Evolutionary conservation across 2,888 invertebrate genomes (phyloP), one percentile per base, ranked within the genome.

Genomic region (Bursaphelenchus okinawaensis): DNA sequence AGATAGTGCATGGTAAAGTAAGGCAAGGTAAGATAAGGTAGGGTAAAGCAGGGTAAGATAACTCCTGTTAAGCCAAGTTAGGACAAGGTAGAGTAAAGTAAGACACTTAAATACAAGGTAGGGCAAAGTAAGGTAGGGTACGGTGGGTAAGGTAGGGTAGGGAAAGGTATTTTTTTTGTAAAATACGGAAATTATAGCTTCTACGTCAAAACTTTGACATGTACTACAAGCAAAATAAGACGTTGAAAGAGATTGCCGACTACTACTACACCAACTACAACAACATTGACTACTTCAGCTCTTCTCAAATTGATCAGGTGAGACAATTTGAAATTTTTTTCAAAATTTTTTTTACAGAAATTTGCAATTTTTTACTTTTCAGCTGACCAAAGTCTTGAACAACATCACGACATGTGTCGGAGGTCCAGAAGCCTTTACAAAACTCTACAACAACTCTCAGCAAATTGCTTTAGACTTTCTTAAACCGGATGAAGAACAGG

Each of bases 241-340:
- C 60, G 20, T 20, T 29, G 40, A 22, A 27, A 4, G 60, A 59
- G 28, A 59, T 59, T 29, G 19, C n/a, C 52, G 60, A 59, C 51
- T 59, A 59, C 57, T 59, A 22, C 57, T 52, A 51, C 52, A 50
- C 31, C 3, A 59, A 59, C 51, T 59, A 59, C 60, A 31, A 50
- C 22, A 59, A 59, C 60, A 55, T 59, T 16, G 60, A 40, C 40
- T 16, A 50, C 23, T 6, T 59, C 55, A 50, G 50, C 51, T 27
- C 60, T 2, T 4, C 29, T 4, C 60, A 59, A 52, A 50, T 59
- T 29, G 60, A 59, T 50, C 40, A 40, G 40, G 40, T 4, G n/a
- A 40, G 40, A 40, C 40, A 40, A 40, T 16, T 40, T 40, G 40
- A 40, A 16, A 12, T n/a, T n/a, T n/a, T 40, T 40, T 4, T 1